phyloP scores from a whole-genome alignment of 2,797 vertebrate species.

The Lagocephalus sceleratus region DNA sequence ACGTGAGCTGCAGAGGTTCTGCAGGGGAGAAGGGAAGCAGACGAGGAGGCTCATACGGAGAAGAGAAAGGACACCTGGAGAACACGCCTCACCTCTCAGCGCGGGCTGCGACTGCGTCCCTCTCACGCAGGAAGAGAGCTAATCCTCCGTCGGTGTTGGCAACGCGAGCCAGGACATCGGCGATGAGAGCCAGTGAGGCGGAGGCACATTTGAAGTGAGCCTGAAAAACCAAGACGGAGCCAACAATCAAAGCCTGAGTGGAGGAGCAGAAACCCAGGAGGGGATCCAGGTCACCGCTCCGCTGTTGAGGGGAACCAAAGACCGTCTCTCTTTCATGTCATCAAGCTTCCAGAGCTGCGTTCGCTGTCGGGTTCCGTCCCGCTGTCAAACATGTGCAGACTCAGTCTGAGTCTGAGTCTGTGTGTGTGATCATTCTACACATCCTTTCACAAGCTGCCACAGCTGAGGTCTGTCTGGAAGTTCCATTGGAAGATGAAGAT shows the following conservation, averaged over 20 bases:
- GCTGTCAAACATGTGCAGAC: no score
- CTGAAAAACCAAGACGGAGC: slow-evolving; percentile 55
- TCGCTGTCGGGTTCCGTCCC: no score
- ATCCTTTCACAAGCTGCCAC: no score
- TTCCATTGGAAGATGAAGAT: no score
- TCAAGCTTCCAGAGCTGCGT: no score
- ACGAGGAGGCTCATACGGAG: background rate
- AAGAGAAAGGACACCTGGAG: background rate
- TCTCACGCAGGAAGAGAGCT: slow-evolving; percentile 84
- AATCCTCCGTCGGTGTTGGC: slow-evolving; percentile 86
- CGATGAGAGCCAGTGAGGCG: slow-evolving; percentile 81
- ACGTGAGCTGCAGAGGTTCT: slow-evolving; percentile 82
- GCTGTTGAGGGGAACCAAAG: background rate
- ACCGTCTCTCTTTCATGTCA: background rate
- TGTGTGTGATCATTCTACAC: no score
- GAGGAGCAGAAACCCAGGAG: background rate
- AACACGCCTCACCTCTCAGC: slow-evolving; percentile 76
- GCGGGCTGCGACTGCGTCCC: slow-evolving; percentile 66
- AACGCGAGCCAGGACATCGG: slow-evolving; percentile 88
- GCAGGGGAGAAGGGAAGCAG: slow-evolving; percentile 27
- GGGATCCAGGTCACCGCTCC: background rate
- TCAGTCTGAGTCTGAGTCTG: no score
- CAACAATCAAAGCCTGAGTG: no score
- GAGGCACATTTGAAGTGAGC: slow-evolving; percentile 75
- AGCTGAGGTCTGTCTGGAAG: no score